Evolutionary conservation across 1,140 invertebrate species (phyloP).

Genomic region (Drosophila gunungcola): DNA sequence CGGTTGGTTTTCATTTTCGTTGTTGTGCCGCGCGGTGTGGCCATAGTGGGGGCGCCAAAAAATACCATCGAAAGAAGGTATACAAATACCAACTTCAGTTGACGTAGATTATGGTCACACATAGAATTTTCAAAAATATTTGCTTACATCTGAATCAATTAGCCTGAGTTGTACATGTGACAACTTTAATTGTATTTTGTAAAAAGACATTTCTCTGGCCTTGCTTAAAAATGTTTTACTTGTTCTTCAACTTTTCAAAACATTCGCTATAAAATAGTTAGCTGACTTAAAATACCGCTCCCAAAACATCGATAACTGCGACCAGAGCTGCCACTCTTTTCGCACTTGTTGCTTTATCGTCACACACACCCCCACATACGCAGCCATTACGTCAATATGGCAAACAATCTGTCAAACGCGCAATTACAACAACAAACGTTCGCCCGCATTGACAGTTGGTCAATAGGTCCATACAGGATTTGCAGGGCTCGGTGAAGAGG

Average conservation of each 20-base stretch:
- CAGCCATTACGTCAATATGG: constrained; percentile 75
- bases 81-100: not conserved
- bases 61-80: not conserved
- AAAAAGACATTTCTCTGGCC: too few relatives aligned
- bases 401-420: constrained; percentile 79
- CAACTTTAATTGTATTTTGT: too few relatives aligned
- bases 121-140: not conserved
- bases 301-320: constrained; percentile 7
- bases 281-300: not conserved
- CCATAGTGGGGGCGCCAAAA: constrained; percentile 3
- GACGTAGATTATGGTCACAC: not conserved
- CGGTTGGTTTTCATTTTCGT: constrained; percentile 28
- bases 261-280: too few relatives aligned
- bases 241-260: not conserved
- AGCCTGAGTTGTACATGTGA: too few relatives aligned
- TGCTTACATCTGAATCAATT: too few relatives aligned
- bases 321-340: constrained; percentile 42
- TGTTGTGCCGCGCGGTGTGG: constrained; percentile 41
- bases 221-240: too few relatives aligned
- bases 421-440: constrained; percentile 59
- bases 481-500: not conserved
- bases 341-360: constrained; percentile 69
- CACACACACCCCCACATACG: constrained; percentile 37
- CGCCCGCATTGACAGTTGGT: constrained; percentile 65
- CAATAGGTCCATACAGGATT: constrained; percentile 67